Evolutionary conservation across 2,797 vertebrate genomes (phyloP), one percentile per base, ranked within the genome.

Genomic region (Etheostoma perlongum): DNA sequence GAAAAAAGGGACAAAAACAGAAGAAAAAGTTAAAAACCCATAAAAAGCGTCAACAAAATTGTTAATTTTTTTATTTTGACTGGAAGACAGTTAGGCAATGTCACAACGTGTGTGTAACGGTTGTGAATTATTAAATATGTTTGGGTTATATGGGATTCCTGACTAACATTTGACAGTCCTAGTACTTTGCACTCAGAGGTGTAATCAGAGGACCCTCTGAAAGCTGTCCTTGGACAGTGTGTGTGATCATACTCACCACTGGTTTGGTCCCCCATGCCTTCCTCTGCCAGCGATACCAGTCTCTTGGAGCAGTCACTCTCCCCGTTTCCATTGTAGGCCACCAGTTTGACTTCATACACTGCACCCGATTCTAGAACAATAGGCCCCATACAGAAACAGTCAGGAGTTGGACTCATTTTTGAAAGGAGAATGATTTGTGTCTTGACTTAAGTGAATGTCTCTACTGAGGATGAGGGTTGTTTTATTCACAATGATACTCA

Each of bases 321-420:
- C 2, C 95, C 93, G 0, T 94, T 94, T 13, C 94, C 93, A 8
- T 94, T 96, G 76, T 93, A 96, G 2, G 91, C 93, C 83, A 95
- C 93, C 57, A 96, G 90, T 77, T 95, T 94, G 62, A 96, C 67
- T 87, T 97, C 95, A 53, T 95, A 96, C 61, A 95, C 89, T 0
- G 91, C 89, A 0, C 89, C 90, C 0, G 78, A 46, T 69, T 96
- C 96, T 96, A 77, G 19, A 80, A 84, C 11, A 71, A 2, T 68
- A 1, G 33, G 4, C 1, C 6, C 5, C 5, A 77, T 4, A 47
- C 21, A 30, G 40, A 60, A n/a, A 65, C 15, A 72, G 40, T 27
- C 8, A 53, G 11, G 8, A 54, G 30, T 65, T 21, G 15, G 16
- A 72, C 19, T 14, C 8, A 40, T n/a, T 67, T 59, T 27, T 30